Percentiles rank a stretch among this genome's conserved stretches.
phyloP scores from a whole-genome alignment of 1,140 invertebrate genomes.

The Orchestia grillus region DNA sequence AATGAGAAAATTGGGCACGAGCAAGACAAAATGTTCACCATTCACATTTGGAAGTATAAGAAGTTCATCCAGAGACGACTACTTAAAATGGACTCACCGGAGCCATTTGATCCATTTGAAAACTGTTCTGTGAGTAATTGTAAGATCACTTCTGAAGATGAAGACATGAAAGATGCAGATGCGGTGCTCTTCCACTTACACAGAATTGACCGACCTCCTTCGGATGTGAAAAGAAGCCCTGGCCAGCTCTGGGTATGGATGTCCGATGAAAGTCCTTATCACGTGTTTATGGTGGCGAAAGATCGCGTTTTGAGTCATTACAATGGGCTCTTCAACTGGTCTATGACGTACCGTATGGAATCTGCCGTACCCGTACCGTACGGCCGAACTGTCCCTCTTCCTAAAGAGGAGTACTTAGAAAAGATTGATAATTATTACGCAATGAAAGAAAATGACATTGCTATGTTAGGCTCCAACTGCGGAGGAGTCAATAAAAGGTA shows the following conservation, averaged over 20 bases:
- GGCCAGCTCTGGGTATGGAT: slow-evolving; percentile 77
- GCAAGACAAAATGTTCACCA: slow-evolving; percentile 65
- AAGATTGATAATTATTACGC: slow-evolving; percentile 60
- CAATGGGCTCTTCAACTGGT: slow-evolving; percentile 79
- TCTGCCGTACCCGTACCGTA: slow-evolving; percentile 81
- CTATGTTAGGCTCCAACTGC: slow-evolving; percentile 79
- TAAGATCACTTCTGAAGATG: slow-evolving; percentile 72
- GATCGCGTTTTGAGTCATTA: slow-evolving; percentile 72
- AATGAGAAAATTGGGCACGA: slow-evolving; percentile 59
- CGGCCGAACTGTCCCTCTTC: slow-evolving; percentile 74
- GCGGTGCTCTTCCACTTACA: slow-evolving; percentile 77
- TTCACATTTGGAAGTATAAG: slow-evolving; percentile 69
- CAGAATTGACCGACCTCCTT: slow-evolving; percentile 70
- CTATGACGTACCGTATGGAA: slow-evolving; percentile 81
- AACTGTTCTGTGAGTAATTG: slow-evolving; percentile 76
- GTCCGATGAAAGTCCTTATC: slow-evolving; percentile 76
- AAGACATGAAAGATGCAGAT: slow-evolving; percentile 72
- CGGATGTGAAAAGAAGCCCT: slow-evolving; percentile 70
- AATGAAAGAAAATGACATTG: slow-evolving; percentile 71
- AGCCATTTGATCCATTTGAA: slow-evolving; percentile 73
- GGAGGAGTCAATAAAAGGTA: slow-evolving; percentile 74
- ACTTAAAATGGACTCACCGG: slow-evolving; percentile 64
- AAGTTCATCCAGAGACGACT: slow-evolving; percentile 68
- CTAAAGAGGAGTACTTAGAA: slow-evolving; percentile 36
- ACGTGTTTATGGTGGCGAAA: slow-evolving; percentile 73